Base-by-base conservation (phyloP, 2,888 invertebrate genomes). In the Pecten maximus region DNA sequence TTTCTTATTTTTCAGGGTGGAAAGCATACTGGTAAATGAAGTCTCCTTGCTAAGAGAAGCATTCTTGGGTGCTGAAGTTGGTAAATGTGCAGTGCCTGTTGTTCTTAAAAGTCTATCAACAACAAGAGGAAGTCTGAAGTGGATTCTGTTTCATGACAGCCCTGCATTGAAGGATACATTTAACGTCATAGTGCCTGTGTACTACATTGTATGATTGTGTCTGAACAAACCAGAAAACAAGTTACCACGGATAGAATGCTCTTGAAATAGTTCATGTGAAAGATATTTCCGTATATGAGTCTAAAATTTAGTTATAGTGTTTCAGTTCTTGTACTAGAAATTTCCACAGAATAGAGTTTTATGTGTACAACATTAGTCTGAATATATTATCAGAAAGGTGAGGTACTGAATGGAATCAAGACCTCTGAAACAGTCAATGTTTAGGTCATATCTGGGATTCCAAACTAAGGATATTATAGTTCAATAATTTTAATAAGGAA, bases 11-110 rank as follows among this genome's bases (percentile, higher is more conserved):
- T 35, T 12, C 35, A 74, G 74, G 74, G 74, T 74, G 74, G 74
- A 28, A 74, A 74, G 74, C 74, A 74, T 74, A 35, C 10, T 74
- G 74, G 74, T 35, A 74, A 74, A 74, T 74, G 74, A 74, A 74
- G 60, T 60, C 60, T 60, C 60, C 8, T 28, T 28, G 8, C n/a
- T 28, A 44, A 44, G 8, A 10, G 60, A 60, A 60, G 4, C 60
- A 60, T 60, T 60, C 28, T 2, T 60, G 15, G 12, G 19, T 54
- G 19, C 50, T 54, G 50, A 10, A 54, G 15, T 19, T 10, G 50
- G 60, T n/a, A 28, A n/a, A 28, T 28, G 28, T 2, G 60, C n/a
- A 74, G n/a, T 74, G 28, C 60, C 60, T 74, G 60, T 74, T 74
- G 60, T 74, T 28, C 28, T 74, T n/a, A 28, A 28, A 74, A 4